These are phyloP conservation scores for Pollenia griseotomentosa DNA, from an alignment of 2,888 invertebrate genomes.

Conservation along the genomic window DNA sequence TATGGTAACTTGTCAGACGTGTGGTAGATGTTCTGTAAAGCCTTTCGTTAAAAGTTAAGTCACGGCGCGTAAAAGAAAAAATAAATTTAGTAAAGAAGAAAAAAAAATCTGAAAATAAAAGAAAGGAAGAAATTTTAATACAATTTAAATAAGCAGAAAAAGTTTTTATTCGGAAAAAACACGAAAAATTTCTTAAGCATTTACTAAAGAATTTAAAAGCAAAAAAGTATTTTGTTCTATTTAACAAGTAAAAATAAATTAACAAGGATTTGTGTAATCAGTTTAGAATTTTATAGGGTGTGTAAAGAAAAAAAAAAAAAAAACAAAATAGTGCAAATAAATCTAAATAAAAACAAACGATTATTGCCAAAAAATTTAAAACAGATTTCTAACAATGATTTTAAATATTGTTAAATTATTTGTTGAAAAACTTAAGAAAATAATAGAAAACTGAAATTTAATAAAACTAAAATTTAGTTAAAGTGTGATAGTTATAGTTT, in stretches of 20 bases:
- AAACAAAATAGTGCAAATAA: constrained; percentile 35
- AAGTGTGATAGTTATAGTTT: constrained; percentile 12
- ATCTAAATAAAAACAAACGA: constrained; percentile 59
- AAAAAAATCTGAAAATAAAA: constrained; percentile 34
- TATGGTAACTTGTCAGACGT: constrained; percentile 74
- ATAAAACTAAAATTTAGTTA: neutral
- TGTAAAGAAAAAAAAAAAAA: constrained; percentile 48
- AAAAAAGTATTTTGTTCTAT: neutral
- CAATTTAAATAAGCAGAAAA: constrained; percentile 15
- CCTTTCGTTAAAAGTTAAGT: constrained; percentile 70
- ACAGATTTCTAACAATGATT: neutral
- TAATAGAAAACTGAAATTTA: neutral
- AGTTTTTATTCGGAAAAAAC: neutral
- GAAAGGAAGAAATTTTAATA: constrained; percentile 19
- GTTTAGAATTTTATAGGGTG: constrained; percentile 62
- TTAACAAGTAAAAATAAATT: constrained; percentile 1
- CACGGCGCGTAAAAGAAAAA: constrained; percentile 71
- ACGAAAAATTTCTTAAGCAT: constrained; percentile 13
- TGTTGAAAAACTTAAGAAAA: neutral
- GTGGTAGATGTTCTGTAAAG: constrained; percentile 76
- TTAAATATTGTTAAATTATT: neutral
- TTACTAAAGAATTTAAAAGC: constrained; percentile 18
- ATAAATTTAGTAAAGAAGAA: constrained; percentile 31
- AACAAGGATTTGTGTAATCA: constrained; percentile 65
- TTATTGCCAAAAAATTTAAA: constrained; percentile 14